These are phyloP conservation scores for Micropterix aruncella DNA, from an alignment of 2,888 invertebrate species.

Conservation along the genomic window DNA sequence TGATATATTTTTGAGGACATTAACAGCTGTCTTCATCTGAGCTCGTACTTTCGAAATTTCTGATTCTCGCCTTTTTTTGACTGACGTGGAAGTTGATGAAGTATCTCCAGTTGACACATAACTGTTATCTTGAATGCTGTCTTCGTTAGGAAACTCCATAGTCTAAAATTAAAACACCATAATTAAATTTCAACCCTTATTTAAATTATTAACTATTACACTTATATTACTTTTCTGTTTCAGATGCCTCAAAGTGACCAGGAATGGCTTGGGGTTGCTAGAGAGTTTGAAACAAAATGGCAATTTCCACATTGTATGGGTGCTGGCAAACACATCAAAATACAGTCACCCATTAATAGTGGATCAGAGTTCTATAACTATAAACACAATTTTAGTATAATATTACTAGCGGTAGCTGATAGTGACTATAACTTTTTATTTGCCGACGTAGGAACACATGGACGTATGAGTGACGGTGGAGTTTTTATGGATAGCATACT, in stretches of 20 bases:
- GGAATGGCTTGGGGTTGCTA: slow-evolving; percentile 14
- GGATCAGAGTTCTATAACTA: slow-evolving; percentile 16
- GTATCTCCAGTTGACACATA: too few relatives aligned
- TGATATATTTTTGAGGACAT: too few relatives aligned
- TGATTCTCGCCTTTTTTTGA: slow-evolving; percentile 10
- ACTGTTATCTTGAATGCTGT: slow-evolving; percentile 8
- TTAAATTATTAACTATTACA: slow-evolving; percentile 7
- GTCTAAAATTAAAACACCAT: slow-evolving; percentile 9
- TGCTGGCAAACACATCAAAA: slow-evolving; percentile 14
- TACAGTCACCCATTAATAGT: slow-evolving; percentile 15
- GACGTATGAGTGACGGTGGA: slow-evolving; percentile 15
- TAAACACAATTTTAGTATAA: slow-evolving; percentile 14
- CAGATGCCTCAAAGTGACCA: slow-evolving; percentile 10
- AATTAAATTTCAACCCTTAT: slow-evolving; percentile 9
- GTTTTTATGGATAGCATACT: slow-evolving; percentile 11
- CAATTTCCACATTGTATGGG: slow-evolving; percentile 16
- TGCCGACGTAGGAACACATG: slow-evolving; percentile 16
- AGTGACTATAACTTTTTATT: slow-evolving; percentile 16
- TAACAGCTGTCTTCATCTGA: slow-evolving; percentile 12
- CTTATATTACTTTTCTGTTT: slow-evolving; percentile 11
- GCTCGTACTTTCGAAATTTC: too few relatives aligned
- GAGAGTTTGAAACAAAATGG: slow-evolving; percentile 14
- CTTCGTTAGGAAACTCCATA: slow-evolving; percentile 9
- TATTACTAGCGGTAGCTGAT: slow-evolving; percentile 15
- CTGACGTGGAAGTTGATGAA: slow-evolving; percentile 7